Percentiles rank a stretch among this genome's conserved stretches.
Evolutionary conservation across 2,797 vertebrate species (phyloP).

Genomic region (Melanotaenia trifasciata): DNA sequence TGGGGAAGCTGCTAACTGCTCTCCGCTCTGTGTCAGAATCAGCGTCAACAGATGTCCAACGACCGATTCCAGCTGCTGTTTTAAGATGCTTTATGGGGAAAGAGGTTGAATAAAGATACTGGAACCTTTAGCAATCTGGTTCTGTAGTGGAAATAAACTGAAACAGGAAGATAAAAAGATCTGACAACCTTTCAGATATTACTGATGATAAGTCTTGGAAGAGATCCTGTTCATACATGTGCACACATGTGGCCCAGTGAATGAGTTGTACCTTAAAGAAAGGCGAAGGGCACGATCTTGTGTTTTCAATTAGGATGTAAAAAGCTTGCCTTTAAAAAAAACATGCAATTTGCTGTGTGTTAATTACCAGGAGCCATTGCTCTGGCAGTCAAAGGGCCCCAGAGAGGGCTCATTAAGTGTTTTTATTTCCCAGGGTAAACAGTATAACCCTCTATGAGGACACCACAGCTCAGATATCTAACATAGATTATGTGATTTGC

Average conservation of each 20-base stretch:
- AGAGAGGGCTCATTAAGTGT: slow-evolving; percentile 67
- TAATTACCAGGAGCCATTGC: slow-evolving; percentile 78
- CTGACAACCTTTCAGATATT: background rate
- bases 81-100: slow-evolving; percentile 43
- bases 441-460: slow-evolving; percentile 32
- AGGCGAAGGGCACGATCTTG: slow-evolving; percentile 62
- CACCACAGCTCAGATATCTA: slow-evolving; percentile 21
- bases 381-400: slow-evolving; percentile 57
- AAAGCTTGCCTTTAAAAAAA: slow-evolving; percentile 53
- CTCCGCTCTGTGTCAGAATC: slow-evolving; percentile 46
- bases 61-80: slow-evolving; percentile 70
- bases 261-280: slow-evolving; percentile 25
- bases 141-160: slow-evolving; percentile 29
- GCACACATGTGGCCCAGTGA: slow-evolving; percentile 12
- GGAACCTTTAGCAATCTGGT: slow-evolving; percentile 58
- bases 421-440: slow-evolving; percentile 64
- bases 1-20: slow-evolving; percentile 27
- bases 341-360: slow-evolving; percentile 65
- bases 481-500: background rate
- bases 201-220: background rate
- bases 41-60: slow-evolving; percentile 70
- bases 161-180: slow-evolving; percentile 30
- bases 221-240: slow-evolving; percentile 14
- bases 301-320: slow-evolving; percentile 80
- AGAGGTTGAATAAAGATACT: slow-evolving; percentile 68